Conservation (phyloP, 2,113 vertebrate genomes). For the Urocitellus parryii region DNA sequence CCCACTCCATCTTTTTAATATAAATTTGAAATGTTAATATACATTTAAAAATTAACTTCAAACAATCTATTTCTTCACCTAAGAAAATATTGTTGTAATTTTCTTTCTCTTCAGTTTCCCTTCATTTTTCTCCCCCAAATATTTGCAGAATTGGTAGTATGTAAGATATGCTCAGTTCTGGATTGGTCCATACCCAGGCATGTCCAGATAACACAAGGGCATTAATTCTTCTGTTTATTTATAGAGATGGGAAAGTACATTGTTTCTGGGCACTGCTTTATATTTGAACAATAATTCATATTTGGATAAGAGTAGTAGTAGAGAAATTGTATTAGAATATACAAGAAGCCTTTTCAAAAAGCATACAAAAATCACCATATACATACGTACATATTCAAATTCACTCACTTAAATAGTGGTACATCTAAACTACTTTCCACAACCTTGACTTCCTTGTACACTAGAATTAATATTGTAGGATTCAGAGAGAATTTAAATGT, state of each 20-base stretch:
- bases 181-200: neutral
- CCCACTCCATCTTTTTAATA: neutral
- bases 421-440: neutral
- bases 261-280: neutral
- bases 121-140: neutral
- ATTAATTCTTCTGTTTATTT: neutral
- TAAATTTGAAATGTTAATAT: neutral
- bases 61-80: neutral
- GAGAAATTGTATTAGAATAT: neutral
- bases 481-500: neutral
- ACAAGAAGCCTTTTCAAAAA: neutral
- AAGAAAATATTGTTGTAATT: neutral
- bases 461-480: neutral
- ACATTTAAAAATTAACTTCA: conserved; percentile 20
- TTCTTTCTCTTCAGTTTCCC: neutral
- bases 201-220: neutral
- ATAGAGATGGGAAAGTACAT: neutral
- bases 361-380: neutral
- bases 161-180: neutral
- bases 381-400: too few species aligned
- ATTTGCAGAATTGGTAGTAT: neutral
- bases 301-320: neutral
- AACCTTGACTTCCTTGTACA: neutral
- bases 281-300: neutral
- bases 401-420: neutral